These are phyloP conservation scores for Catagonus wagneri DNA, from an alignment of 2,113 vertebrate species.

Conservation along the genomic window DNA sequence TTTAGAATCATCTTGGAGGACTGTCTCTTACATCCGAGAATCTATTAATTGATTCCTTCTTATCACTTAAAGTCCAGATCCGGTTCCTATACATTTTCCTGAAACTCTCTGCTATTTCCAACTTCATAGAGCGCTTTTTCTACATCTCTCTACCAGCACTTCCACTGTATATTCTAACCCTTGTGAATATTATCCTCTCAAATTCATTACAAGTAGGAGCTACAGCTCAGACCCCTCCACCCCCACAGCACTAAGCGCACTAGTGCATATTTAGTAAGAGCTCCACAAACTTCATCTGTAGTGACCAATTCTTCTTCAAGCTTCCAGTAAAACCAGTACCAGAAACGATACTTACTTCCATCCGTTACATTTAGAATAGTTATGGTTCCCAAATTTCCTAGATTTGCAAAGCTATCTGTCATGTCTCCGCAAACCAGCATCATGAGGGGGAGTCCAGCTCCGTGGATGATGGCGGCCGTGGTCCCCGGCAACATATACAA, in stretches of 20 bases:
- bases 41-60: not conserved
- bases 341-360: constrained; percentile 85
- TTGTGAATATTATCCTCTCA: not conserved
- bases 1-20: not conserved
- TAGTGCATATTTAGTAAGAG: not conserved
- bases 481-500: constrained; percentile 90
- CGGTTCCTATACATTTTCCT: not conserved
- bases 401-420: constrained; percentile 92
- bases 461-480: constrained; percentile 89
- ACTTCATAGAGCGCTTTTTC: not conserved
- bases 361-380: rapidly evolving
- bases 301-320: not conserved
- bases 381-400: rapidly evolving
- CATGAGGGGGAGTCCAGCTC: constrained; percentile 91
- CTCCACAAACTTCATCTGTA: not conserved
- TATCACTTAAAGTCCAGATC: not conserved
- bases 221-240: not conserved
- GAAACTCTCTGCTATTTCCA: not conserved
- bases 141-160: not conserved
- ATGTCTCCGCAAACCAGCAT: constrained; percentile 95
- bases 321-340: not conserved
- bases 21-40: not conserved
- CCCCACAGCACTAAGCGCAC: not conserved
- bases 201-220: not conserved
- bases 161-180: not conserved